Percentiles rank a stretch among this genome's conserved stretches.
phyloP scores from a whole-genome alignment of 1,140 invertebrate genomes.

The Pygmarrhopalites habei region DNA sequence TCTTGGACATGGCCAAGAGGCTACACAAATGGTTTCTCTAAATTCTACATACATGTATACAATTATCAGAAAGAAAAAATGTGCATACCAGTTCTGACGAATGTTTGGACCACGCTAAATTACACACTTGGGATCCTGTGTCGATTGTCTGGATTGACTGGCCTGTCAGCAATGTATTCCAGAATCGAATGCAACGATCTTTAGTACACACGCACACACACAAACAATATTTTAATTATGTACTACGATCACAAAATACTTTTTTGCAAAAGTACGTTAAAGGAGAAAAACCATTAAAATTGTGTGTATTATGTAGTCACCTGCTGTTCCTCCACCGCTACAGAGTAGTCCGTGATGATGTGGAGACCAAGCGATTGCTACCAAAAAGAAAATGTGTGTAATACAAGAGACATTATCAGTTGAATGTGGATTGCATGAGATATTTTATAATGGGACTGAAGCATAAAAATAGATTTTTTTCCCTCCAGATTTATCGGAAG shows the following conservation, averaged over 20 bases:
- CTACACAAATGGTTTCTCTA: not conserved
- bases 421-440: too few relatives aligned
- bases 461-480: too few relatives aligned
- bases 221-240: too few relatives aligned
- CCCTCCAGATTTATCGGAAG: too few relatives aligned
- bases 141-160: constrained; percentile 56
- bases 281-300: too few relatives aligned
- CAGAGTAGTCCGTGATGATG: constrained; percentile 97
- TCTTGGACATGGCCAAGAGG: not conserved
- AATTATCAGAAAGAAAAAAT: not conserved
- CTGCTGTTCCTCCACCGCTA: constrained; percentile 77
- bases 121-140: constrained; percentile 96
- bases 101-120: constrained; percentile 98
- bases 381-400: constrained; percentile 1
- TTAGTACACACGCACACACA: too few relatives aligned
- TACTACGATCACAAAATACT: too few relatives aligned
- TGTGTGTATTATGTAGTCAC: too few relatives aligned
- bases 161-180: constrained; percentile 11
- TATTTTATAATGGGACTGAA: too few relatives aligned
- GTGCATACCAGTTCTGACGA: constrained; percentile 84
- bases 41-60: not conserved
- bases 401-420: too few relatives aligned
- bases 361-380: constrained; percentile 97
- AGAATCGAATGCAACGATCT: constrained; percentile 17
- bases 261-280: too few relatives aligned